These are phyloP conservation scores for Thymallus thymallus DNA, from an alignment of 2,113 vertebrate species.

Conservation along the genomic window DNA sequence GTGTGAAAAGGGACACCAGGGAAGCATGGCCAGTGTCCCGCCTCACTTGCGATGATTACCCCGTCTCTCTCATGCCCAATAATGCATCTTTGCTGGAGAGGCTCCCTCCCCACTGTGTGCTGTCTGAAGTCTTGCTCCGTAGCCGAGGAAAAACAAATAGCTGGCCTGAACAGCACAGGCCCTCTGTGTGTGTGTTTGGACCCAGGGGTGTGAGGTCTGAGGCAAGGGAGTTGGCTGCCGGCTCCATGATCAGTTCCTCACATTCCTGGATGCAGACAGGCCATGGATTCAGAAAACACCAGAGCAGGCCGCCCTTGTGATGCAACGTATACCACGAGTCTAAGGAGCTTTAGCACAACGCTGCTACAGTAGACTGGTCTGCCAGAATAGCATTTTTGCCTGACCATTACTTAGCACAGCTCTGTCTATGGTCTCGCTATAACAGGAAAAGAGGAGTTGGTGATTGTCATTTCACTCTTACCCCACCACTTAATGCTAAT, in stretches of 20 bases:
- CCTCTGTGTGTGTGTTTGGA: conserved; percentile 57
- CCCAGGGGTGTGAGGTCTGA: conserved; percentile 26
- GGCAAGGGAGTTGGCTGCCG: conserved; percentile 56
- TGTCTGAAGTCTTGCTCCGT: conserved; percentile 64
- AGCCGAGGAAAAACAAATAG: conserved; percentile 74
- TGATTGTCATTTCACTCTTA: neutral
- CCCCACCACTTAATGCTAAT: neutral
- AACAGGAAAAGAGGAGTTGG: conserved; percentile 30
- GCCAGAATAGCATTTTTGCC: neutral
- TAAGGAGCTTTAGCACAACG: neutral
- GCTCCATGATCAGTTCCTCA: conserved; percentile 59
- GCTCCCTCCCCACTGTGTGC: conserved; percentile 58
- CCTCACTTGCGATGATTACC: conserved; percentile 52
- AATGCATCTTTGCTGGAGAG: conserved; percentile 59
- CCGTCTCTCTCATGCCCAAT: conserved; percentile 51
- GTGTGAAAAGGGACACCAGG: conserved; percentile 51
- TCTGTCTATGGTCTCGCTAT: neutral
- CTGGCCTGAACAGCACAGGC: conserved; percentile 63
- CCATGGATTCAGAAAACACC: conserved; percentile 54
- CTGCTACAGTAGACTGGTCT: neutral
- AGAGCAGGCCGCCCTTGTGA: conserved; percentile 37
- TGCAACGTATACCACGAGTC: conserved; percentile 42
- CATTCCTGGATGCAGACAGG: conserved; percentile 68
- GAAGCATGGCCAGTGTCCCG: conserved; percentile 12
- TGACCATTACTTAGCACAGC: neutral